Percentiles rank a stretch among this genome's conserved stretches.
These are phyloP conservation scores for Tympanuchus pallidicinctus DNA, from an alignment of 2,113 vertebrate species.

Conservation along the genomic window DNA sequence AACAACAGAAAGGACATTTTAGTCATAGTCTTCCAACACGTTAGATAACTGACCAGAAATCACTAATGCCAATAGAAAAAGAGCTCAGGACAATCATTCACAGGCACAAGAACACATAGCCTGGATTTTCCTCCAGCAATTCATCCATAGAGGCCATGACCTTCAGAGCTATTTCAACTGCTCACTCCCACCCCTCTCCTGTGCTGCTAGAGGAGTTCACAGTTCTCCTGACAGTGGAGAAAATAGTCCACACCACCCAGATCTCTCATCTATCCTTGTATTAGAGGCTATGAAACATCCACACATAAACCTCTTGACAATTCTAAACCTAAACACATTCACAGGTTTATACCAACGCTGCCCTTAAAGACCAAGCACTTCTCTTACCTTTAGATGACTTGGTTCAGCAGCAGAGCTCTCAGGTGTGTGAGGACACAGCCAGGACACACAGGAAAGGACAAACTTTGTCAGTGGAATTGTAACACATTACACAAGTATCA, in stretches of 20 bases:
- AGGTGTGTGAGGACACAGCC: accelerated
- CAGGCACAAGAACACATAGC: neutral
- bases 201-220: neutral
- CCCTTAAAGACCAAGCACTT: neutral
- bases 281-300: neutral
- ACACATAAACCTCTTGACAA: neutral
- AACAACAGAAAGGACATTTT: neutral
- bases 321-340: neutral
- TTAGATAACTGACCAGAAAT: neutral
- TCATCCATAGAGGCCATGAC: accelerated
- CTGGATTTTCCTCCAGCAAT: neutral
- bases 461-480: accelerated
- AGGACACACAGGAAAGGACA: neutral
- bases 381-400: neutral
- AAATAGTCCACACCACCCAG: accelerated
- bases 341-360: neutral
- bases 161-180: accelerated
- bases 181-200: neutral
- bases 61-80: neutral
- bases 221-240: neutral
- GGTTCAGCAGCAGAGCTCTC: neutral
- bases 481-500: accelerated
- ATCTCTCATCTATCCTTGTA: neutral
- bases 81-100: neutral
- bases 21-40: neutral